Evolutionary conservation across 2,797 vertebrate genomes (phyloP), one percentile per base, ranked within the genome.

Genomic region (Chelon labrosus): DNA sequence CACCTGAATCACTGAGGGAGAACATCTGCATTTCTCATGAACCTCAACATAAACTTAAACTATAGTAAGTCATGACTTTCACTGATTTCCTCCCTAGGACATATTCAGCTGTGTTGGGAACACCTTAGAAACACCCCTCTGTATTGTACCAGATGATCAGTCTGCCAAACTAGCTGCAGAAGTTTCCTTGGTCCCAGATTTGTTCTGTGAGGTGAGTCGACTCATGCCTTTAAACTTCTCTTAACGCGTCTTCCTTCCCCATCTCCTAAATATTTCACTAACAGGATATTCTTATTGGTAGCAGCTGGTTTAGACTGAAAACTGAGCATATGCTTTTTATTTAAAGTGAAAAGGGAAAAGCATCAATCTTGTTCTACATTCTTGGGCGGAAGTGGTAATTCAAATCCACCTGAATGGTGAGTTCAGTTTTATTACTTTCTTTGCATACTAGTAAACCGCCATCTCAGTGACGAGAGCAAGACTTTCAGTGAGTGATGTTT

Each of bases 301-400:
- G 46, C 61, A 69, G 61, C 37, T 44, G 51, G 31, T 55, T 41
- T 51, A 64, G 41, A 31, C 27, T 20, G 58, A 73, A 75, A 47
- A 20, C 2, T 62, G 17, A 52, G 49, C 62, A 68, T 65, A 62
- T 87, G 66, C 12, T 63, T 70, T 75, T 59, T 31, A 50, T 79
- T 79, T 53, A 8, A 37, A 77, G 6, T 3, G 7, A 53, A 68
- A 83, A 67, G n/a, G 51, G 50, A 70, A 47, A 68, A 42, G 7
- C 27, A 68, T 82, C 42, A 61, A 53, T 82, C 35, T 56, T 70
- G 17, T 35, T 16, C 12, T 69, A 27, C 35, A 41, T 0, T 57
- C 7, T 72, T n/a, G 31, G 11, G 2, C 7, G 8, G 13, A 14
- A 22, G 7, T 8, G 5, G 42, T 19, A 22, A 5, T 52, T 42